Base-by-base conservation (phyloP, 2,888 invertebrate species). In the Epirrita christyi region DNA sequence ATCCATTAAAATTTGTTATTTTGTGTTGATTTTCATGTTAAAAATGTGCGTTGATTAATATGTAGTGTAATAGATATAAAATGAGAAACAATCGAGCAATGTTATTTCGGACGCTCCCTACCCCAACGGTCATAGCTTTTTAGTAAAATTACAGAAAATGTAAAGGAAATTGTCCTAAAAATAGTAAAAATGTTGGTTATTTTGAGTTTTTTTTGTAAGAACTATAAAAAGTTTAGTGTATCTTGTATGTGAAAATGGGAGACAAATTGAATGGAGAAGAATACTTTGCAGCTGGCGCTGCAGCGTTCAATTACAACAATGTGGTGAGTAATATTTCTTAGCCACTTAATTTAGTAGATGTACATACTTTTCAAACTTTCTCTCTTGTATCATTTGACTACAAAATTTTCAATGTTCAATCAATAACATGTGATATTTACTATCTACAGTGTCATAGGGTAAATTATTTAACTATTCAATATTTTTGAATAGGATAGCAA, bases 291-390 rank as follows among this genome's bases (percentile, higher is more conserved):
- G 78, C 88, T 69, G 88, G 80, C 52, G 79, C 86, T 63, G 80
- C 88, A 78, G 80, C 88, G 79, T 91, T 88, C 84, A 91, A 91
- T 72, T 90, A 84, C 66, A 88, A 88, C 75, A 91, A 91, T 85
- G 88, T 89, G 91, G 91, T 91, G 72, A 88, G 90, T 86, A 21
- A 21, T 21, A 21, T 21, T 21, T 21, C 21, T 21, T 3, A 21
- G 4, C n/a, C n/a, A n/a, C n/a, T n/a, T 21, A 21, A 21, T 21
- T 21, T 21, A 21, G 2, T 21, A 21, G 21, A 21, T 21, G 2
- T 4, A 21, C 21, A 21, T 21, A 21, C n/a, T n/a, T n/a, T n/a
- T n/a, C 21, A 21, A 21, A 21, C 21, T 21, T 4, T 21, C 21
- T 21, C 21, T 21, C 21, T 21, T 21, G 21, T 21, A 21, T 21